These are phyloP conservation scores for Tangara arthus DNA, from an alignment of 2,797 vertebrate genomes.

Conservation along the genomic window DNA sequence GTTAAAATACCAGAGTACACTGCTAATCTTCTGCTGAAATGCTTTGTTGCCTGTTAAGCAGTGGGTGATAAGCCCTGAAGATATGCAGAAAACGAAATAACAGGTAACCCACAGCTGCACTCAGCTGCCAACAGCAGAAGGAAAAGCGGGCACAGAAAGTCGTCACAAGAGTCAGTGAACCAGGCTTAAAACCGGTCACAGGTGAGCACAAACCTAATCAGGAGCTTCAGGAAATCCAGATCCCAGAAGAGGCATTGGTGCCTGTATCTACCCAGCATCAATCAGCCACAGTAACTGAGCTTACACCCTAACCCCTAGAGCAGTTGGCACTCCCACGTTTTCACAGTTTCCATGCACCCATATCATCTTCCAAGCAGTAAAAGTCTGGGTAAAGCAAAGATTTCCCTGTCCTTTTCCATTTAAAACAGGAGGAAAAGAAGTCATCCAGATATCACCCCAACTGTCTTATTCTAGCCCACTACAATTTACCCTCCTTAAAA, in stretches of 20 bases:
- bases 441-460: not conserved
- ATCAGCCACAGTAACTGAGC: fast-evolving
- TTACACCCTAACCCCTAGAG: not conserved
- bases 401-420: not conserved
- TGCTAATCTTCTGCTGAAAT: not conserved
- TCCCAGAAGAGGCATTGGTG: not conserved
- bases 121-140: not conserved
- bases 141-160: not conserved
- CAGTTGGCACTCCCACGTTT: not conserved
- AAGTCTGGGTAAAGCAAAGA: not conserved
- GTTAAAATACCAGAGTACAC: not conserved
- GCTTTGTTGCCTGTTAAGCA: not conserved
- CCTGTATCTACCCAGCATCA: not conserved
- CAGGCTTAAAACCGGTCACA: not conserved
- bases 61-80: not conserved
- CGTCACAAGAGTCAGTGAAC: not conserved
- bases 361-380: not conserved
- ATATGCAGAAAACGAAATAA: not conserved
- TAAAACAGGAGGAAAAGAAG: not conserved
- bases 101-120: not conserved
- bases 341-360: not conserved
- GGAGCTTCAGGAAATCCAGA: not conserved
- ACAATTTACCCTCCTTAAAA: not conserved
- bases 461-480: not conserved
- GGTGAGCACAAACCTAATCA: not conserved